These are phyloP conservation scores for Calycopis cecrops DNA, from an alignment of 1,140 invertebrate species.

Conservation along the genomic window DNA sequence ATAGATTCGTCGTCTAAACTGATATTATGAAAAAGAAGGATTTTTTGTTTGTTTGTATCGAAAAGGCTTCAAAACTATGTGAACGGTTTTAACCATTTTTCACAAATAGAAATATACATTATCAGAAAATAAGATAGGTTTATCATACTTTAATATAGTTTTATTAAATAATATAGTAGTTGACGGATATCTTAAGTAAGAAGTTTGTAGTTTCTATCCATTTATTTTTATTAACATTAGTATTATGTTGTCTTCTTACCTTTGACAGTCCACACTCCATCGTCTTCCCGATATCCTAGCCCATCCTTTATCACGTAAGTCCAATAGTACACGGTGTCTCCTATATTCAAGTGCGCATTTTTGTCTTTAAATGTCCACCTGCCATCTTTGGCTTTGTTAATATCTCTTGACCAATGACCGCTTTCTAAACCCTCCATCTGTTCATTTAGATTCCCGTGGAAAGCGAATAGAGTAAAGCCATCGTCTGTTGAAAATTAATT, in stretches of 20 bases:
- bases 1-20: no score
- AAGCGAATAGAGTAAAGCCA: slow-evolving; percentile 82
- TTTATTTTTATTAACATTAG: not conserved
- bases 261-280: slow-evolving; percentile 75
- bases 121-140: no score
- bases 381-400: slow-evolving; percentile 77
- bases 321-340: slow-evolving; percentile 84
- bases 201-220: no score
- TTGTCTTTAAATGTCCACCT: slow-evolving; percentile 81
- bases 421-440: slow-evolving; percentile 82
- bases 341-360: slow-evolving; percentile 73
- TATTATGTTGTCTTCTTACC: slow-evolving; percentile 37
- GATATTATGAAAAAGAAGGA: no score
- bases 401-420: slow-evolving; percentile 81
- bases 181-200: no score
- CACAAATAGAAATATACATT: no score
- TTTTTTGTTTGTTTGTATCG: no score
- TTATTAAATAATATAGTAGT: no score
- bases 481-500: slow-evolving; percentile 65
- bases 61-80: no score
- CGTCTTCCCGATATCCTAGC: slow-evolving; percentile 77
- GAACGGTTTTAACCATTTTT: no score
- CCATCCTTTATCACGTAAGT: slow-evolving; percentile 81
- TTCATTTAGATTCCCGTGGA: slow-evolving; percentile 83
- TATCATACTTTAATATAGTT: no score